Evolutionary conservation across 2,113 vertebrate species (phyloP), one percentile per base, ranked within the genome.

Genomic region (Otis tarda): DNA sequence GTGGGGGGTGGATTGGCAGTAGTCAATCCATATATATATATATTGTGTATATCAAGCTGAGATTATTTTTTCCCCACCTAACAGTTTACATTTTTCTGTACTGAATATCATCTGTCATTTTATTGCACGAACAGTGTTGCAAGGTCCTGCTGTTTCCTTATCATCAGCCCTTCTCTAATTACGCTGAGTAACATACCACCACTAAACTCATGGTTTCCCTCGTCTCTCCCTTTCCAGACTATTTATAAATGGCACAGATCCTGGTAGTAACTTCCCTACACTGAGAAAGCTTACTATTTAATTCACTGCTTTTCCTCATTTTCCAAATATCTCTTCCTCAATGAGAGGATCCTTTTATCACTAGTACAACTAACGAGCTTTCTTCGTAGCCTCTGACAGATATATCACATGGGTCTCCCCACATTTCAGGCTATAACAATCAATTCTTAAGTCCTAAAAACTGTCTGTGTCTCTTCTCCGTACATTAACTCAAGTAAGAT

Each of bases 21-120:
- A 70, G 47, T n/a, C 17, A 90, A 24, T 4, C 9, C 35, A n/a
- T n/a, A n/a, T n/a, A n/a, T n/a, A n/a, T n/a, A n/a, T n/a, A n/a
- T 3, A 30, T 4, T 53, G 4, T 5, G 2, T 61, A 24, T 11
- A 20, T 63, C 63, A 41, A 92, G 33, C 2, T 30, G 1, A 1
- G 31, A 45, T 77, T 33, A 25, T 27, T 69, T 55, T 55, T 74
- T 24, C 7, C 55, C 30, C 37, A 55, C 14, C 12, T 21, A 19
- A 10, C 41, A 60, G 3, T n/a, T 89, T 27, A 77, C 23, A 69
- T 80, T 56, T 74, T 27, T 43, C 12, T 31, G 7, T 77, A 47
- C n/a, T 52, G 28, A 91, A 20, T 4, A 2, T 37, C 22, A 77
- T 33, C 39, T 83, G 28, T 43, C 17, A 73, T 79, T 75, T 87